Percentiles rank a stretch among this genome's conserved stretches.
Evolutionary conservation across 2,888 invertebrate genomes (phyloP).

Genomic region (Seira ritae): DNA sequence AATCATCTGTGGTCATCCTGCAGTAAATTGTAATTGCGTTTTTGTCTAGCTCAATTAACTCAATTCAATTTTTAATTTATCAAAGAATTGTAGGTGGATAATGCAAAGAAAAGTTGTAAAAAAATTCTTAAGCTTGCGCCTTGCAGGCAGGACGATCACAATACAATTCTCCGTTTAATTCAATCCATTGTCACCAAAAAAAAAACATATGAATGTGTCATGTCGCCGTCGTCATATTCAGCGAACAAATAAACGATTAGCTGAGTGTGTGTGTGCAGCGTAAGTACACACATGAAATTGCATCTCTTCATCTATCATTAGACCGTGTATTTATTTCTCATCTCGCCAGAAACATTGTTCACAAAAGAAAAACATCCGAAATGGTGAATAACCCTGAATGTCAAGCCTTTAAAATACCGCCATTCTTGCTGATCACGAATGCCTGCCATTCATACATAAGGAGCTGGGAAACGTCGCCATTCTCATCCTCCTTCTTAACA

Average conservation of each 20-base stretch:
- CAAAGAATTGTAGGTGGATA: too few relatives aligned
- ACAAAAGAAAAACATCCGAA: too few relatives aligned
- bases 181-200: neutral
- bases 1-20: too few relatives aligned
- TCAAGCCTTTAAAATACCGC: neutral
- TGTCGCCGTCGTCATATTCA: neutral
- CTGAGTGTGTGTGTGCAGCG: neutral
- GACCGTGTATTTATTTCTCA: neutral
- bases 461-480: neutral
- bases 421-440: neutral
- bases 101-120: too few relatives aligned
- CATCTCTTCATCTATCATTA: constrained; percentile 12
- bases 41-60: too few relatives aligned
- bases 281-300: too few relatives aligned
- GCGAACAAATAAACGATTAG: neutral
- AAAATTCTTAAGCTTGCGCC: too few relatives aligned
- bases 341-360: too few relatives aligned
- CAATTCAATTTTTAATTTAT: too few relatives aligned
- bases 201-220: neutral
- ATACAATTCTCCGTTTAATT: too few relatives aligned
- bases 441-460: neutral
- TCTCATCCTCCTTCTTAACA: neutral
- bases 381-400: neutral
- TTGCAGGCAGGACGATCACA: too few relatives aligned
- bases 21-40: too few relatives aligned